Evolutionary conservation across 2,113 vertebrate species (phyloP).

Genomic region (Myrmecobius fasciatus): DNA sequence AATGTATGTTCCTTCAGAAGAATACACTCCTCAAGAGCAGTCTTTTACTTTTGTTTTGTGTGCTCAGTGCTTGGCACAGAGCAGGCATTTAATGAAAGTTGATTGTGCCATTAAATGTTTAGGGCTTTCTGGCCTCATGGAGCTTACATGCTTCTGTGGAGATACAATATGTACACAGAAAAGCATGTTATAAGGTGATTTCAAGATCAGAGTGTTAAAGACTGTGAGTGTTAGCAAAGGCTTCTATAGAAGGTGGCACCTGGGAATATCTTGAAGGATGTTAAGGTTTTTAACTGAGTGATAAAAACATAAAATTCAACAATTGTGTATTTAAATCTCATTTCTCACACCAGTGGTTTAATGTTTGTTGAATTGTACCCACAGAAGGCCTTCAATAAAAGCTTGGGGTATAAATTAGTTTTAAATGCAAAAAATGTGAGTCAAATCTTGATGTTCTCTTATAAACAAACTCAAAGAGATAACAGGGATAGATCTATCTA

Average conservation of each 20-base stretch:
- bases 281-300: neutral
- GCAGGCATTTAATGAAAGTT: neutral
- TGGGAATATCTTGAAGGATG: neutral
- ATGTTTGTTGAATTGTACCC: neutral
- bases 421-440: neutral
- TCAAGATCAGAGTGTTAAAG: neutral
- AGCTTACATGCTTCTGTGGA: neutral
- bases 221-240: neutral
- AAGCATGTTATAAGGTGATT: neutral
- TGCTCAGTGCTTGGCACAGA: neutral
- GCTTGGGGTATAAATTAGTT: neutral
- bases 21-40: neutral
- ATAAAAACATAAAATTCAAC: too few species aligned
- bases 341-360: neutral
- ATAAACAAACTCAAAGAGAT: neutral
- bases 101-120: neutral
- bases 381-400: neutral
- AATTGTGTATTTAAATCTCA: neutral
- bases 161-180: neutral
- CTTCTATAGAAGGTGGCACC: neutral
- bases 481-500: neutral
- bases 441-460: neutral
- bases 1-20: neutral
- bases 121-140: neutral
- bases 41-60: neutral